Evolutionary conservation across 1,140 invertebrate species (phyloP).

Genomic region (Drosophila asahinai): DNA sequence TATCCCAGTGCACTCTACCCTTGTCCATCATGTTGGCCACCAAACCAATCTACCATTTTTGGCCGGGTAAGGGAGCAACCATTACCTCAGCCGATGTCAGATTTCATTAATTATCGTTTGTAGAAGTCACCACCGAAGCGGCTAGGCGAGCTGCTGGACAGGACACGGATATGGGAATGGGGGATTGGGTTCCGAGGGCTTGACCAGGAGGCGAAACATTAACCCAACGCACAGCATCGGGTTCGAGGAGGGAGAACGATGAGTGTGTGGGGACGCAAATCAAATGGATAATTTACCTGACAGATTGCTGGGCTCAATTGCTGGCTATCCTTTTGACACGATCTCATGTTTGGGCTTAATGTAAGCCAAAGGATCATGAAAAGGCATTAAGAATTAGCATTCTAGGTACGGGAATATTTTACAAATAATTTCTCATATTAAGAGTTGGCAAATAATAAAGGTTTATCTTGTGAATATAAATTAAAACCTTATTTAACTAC

Average conservation of each 20-base stretch:
- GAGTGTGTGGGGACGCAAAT: conserved; percentile 47
- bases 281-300: conserved; percentile 66
- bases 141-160: conserved; percentile 5
- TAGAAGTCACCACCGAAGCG: conserved; percentile 74
- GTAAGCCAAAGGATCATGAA: not conserved
- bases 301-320: conserved; percentile 22
- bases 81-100: conserved; percentile 61
- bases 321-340: not conserved
- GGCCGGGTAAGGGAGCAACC: conserved; percentile 21
- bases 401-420: no score
- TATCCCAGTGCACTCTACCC: conserved; percentile 4
- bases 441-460: no score
- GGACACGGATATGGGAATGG: no score
- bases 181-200: not conserved
- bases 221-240: conserved; percentile 5
- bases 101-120: conserved; percentile 84
- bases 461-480: no score
- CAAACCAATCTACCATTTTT: not conserved
- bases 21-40: conserved; percentile 11
- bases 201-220: conserved; percentile 11
- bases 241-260: conserved; percentile 14
- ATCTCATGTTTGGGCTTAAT: not conserved
- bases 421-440: no score
- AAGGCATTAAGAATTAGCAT: not conserved
- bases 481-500: no score